Evolutionary conservation across 1,140 invertebrate genomes (phyloP), one percentile per base, ranked within the genome.

Genomic region (Drosophila truncata): DNA sequence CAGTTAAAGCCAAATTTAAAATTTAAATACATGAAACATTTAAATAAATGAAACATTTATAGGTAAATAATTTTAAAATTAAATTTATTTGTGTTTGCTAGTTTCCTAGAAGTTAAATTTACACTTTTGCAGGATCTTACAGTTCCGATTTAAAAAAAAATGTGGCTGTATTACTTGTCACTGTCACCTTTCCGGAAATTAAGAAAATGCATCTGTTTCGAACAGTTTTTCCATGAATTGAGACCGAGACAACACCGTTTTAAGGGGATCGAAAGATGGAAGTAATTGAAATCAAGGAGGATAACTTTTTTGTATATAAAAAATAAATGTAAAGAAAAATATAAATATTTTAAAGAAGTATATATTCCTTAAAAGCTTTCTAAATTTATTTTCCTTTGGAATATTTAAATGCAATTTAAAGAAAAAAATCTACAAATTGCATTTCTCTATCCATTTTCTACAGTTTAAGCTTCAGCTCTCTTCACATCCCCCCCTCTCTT

Each of bases 1-100:
- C 44, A 65, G 60, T 69, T 29, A 65, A 50, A 65, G 20, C 62
- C 27, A 29, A 46, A n/a, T 33, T 50, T 13, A 13, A 50, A 69
- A 33, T 31, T 20, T 67, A 33, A 29, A 39, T 16, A 23, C 49
- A 16, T 18, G 27, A 20, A 41, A 16, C 1, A 7, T 20, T 41
- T 41, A 16, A 29, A 39, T 16, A 23, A 65, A 16, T 18, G 27
- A 20, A 41, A 16, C 1, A 7, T 20, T 41, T 41, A 16, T 61
- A 25, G 14, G 3, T 18, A n/a, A 31, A 31, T 31, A 35, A 20
- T 14, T 3, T 8, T 13, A 41, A 31, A 16, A 18, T 16, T 33
- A 10, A 54, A 10, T 54, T 23, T 20, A 20, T 31, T 50, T 13
- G 27, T 20, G 18, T n/a, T n/a, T n/a, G n/a, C n/a, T n/a, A n/a